Conservation (phyloP, 2,113 vertebrate genomes). For the Eurystomus gularis region DNA sequence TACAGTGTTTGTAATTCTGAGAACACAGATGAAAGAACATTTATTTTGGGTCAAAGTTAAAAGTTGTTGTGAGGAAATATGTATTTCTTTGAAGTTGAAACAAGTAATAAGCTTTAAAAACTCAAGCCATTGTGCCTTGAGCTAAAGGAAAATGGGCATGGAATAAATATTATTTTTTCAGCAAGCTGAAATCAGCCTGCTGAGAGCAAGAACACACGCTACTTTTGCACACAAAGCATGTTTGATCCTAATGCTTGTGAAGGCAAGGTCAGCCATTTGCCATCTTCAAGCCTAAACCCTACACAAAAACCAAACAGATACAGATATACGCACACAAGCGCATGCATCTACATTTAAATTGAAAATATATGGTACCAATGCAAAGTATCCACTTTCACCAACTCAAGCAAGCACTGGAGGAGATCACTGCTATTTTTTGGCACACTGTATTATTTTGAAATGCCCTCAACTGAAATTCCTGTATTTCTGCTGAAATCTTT, state of each 20-base stretch:
- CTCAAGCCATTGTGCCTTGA: slow-evolving; percentile 26
- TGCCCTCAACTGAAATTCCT: neutral
- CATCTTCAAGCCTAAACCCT: neutral
- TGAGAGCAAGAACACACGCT: neutral
- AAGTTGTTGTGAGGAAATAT: slow-evolving; percentile 25
- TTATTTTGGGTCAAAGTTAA: slow-evolving; percentile 28
- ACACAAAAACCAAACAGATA: neutral
- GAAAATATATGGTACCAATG: neutral
- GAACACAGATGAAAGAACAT: slow-evolving; percentile 20
- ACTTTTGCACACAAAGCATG: neutral
- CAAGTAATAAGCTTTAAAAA: slow-evolving; percentile 18
- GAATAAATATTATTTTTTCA: slow-evolving; percentile 36
- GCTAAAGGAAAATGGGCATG: slow-evolving; percentile 10
- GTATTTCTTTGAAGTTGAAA: slow-evolving; percentile 53
- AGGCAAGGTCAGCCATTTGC: neutral
- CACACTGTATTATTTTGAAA: neutral
- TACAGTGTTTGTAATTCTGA: neutral
- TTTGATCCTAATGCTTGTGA: neutral
- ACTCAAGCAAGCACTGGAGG: neutral
- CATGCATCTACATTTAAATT: neutral
- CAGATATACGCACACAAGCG: neutral
- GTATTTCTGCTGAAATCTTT: neutral
- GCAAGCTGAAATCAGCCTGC: slow-evolving; percentile 12
- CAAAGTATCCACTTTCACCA: neutral
- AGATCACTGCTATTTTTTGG: neutral